phyloP scores from a whole-genome alignment of 2,113 vertebrate species.

The Amblyornis subalaris region DNA sequence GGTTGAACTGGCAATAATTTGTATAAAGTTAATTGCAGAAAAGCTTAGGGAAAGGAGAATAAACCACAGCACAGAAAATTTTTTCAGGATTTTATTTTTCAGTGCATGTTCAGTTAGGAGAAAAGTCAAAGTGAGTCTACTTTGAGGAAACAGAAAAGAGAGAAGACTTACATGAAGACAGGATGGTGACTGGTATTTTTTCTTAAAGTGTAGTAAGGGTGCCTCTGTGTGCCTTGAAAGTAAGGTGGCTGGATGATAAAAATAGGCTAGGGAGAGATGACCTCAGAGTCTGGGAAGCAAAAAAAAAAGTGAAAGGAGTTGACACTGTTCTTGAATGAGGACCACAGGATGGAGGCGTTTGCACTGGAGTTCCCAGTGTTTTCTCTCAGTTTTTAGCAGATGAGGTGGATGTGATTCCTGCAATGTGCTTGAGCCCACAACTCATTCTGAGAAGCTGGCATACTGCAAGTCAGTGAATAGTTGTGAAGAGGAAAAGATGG shows the following conservation, averaged over 20 bases:
- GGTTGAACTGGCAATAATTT: neutral
- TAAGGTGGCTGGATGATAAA: slow-evolving; percentile 17
- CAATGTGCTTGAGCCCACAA: neutral
- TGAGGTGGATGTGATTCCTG: neutral
- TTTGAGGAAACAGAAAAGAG: neutral
- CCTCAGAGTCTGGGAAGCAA: slow-evolving; percentile 46
- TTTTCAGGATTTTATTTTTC: neutral
- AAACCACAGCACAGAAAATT: neutral
- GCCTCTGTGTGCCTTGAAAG: neutral
- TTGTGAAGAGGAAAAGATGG: neutral
- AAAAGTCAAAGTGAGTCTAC: neutral
- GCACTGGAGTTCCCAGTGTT: neutral
- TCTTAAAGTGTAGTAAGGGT: neutral
- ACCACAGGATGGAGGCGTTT: neutral
- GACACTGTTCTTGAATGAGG: neutral
- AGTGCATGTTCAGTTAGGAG: neutral
- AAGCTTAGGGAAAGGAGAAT: neutral
- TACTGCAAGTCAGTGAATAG: neutral
- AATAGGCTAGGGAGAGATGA: slow-evolving; percentile 15
- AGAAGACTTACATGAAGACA: neutral
- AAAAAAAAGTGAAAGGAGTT: neutral
- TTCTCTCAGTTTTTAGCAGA: neutral
- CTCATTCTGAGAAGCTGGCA: neutral
- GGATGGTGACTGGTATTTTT: neutral
- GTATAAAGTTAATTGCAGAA: neutral